Evolutionary conservation across 2,113 vertebrate genomes (phyloP), one percentile per base, ranked within the genome.

Genomic region (Empidonax alnorum): DNA sequence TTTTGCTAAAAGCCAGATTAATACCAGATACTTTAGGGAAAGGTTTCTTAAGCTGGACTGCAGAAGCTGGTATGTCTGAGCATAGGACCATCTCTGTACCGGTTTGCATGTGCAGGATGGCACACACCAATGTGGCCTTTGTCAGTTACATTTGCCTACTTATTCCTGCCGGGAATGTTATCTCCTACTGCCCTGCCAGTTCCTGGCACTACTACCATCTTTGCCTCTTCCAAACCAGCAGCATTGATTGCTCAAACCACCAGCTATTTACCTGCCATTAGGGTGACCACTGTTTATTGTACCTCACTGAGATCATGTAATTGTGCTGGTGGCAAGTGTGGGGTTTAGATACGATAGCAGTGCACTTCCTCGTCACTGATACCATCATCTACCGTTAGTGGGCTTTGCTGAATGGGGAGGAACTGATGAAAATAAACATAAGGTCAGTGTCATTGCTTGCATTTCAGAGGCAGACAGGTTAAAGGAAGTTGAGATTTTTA

Each of bases 31-130:
- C 25, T 3, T 71, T 35, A 55, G 27, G 53, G 25, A 80, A 88
- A 59, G 9, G 31, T 87, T 61, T 7, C 5, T 35, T 62, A 50
- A 30, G 14, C 41, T 88, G 50, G 50, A 80, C 22, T 33, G 24
- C 18, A 7, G 9, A 39, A 55, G 27, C 30, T 84, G 0, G 0
- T 56, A 14, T 33, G 7, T 56, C 53, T 41, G 42, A 37, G 28
- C 12, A 8, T 3, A 49, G 61, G 21, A 23, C n/a, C 35, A 8
- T 83, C 37, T 73, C 37, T 0, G 0, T 53, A 37, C 11, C 12
- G 12, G 15, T 56, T 30, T n/a, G 50, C 33, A 18, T 0, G 0
- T 50, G 75, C 75, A 44, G n/a, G 14, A 17, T 56, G 49, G 23
- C 49, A 41, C 53, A 27, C 62, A 21, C 24, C 19, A 3, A 6